Evolutionary conservation across 2,888 invertebrate species (phyloP).

Genomic region (Hymenopus coronatus): DNA sequence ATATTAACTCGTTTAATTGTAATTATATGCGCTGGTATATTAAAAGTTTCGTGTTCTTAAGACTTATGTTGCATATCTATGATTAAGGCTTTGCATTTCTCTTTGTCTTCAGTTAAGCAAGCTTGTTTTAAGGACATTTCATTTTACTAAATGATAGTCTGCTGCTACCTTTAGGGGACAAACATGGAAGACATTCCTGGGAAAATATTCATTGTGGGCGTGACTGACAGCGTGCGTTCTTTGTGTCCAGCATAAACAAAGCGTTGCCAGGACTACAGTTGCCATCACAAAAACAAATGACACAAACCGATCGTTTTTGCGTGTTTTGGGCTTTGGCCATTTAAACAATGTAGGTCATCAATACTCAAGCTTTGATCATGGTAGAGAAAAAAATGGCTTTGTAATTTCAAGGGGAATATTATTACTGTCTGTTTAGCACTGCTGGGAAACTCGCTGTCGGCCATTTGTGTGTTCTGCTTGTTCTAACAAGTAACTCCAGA

Average conservation of each 20-base stretch:
- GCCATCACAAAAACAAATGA: conserved; percentile 32
- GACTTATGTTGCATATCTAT: no score
- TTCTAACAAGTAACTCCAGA: no score
- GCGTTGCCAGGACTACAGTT: conserved; percentile 31
- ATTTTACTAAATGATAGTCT: neutral
- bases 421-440: neutral
- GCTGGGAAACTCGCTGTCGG: no score
- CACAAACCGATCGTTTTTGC: conserved; percentile 21
- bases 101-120: neutral
- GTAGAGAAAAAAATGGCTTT: neutral
- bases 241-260: conserved; percentile 25
- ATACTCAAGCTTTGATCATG: neutral
- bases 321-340: neutral
- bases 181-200: neutral
- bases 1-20: no score
- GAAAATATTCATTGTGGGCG: neutral
- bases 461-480: no score
- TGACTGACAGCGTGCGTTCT: conserved; percentile 8
- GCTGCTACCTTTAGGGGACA: neutral
- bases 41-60: no score
- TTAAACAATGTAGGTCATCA: conserved; percentile 6
- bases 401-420: neutral
- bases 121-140: neutral
- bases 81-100: neutral
- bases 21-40: no score